Percentiles rank a stretch among this genome's conserved stretches.
These are phyloP conservation scores for Lasius fuliginosus DNA, from an alignment of 2,888 invertebrate species.

Conservation along the genomic window DNA sequence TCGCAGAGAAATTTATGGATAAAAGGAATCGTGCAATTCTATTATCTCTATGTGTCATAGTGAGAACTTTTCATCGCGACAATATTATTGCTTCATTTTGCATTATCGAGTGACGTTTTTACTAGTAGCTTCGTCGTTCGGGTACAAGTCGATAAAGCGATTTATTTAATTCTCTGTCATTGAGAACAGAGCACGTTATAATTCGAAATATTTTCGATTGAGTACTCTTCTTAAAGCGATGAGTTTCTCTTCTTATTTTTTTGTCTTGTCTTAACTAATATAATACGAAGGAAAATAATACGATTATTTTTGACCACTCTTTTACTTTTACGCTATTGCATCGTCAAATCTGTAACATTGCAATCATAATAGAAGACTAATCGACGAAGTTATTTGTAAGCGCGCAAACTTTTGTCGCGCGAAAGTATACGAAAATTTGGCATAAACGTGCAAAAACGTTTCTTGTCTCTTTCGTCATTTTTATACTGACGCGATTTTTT, in stretches of 20 bases:
- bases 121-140: background rate
- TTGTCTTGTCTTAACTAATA: background rate
- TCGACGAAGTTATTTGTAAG: background rate
- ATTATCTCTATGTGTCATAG: background rate
- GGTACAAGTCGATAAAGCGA: slow-evolving; percentile 9
- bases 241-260: background rate
- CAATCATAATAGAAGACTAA: background rate
- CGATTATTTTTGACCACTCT: background rate
- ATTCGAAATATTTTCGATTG: slow-evolving; percentile 26
- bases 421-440: slow-evolving; percentile 9
- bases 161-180: slow-evolving; percentile 19
- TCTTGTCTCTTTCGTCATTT: background rate
- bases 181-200: background rate
- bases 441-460: background rate
- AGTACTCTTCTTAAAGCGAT: background rate
- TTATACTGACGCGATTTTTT: background rate
- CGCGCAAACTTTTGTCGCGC: background rate
- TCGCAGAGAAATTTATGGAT: slow-evolving; percentile 69
- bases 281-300: background rate
- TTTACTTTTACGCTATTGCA: background rate
- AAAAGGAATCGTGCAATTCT: background rate
- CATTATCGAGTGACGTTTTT: background rate
- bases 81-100: slow-evolving; percentile 8
- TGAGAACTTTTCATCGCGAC: background rate
- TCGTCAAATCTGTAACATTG: background rate